phyloP scores from a whole-genome alignment of 2,797 vertebrate genomes.

The Oreochromis grahami region DNA sequence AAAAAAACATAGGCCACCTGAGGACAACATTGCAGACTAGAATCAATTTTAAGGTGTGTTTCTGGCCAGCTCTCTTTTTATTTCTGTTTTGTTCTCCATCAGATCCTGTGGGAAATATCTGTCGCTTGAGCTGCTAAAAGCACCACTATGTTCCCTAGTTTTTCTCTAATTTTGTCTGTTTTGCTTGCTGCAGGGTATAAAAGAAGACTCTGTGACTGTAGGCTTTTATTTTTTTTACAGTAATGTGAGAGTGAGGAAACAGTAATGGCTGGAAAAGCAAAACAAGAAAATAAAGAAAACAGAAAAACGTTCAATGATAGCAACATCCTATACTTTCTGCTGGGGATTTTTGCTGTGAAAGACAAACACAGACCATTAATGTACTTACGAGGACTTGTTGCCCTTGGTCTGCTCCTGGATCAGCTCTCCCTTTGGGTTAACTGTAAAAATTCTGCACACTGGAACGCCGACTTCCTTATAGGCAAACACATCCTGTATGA shows the following conservation, averaged over 20 bases:
- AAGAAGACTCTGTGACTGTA: background rate
- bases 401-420: constrained; percentile 97
- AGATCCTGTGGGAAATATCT: background rate
- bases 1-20: background rate
- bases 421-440: constrained; percentile 97
- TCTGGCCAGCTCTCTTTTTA: background rate
- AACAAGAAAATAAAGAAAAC: background rate
- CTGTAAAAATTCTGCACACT: constrained; percentile 90
- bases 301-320: background rate
- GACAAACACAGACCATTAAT: background rate
- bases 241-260: background rate
- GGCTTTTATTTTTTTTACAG: background rate
- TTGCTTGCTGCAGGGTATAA: background rate
- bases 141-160: background rate
- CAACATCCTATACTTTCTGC: background rate
- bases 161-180: background rate
- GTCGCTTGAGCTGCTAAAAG: background rate
- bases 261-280: background rate
- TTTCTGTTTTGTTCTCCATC: background rate
- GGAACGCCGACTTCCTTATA: constrained; percentile 95
- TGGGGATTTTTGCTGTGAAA: background rate
- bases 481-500: constrained; percentile 91
- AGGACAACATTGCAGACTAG: background rate
- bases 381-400: constrained; percentile 96
- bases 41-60: background rate